phyloP scores from a whole-genome alignment of 2,888 invertebrate species.

The Bombylius major region DNA sequence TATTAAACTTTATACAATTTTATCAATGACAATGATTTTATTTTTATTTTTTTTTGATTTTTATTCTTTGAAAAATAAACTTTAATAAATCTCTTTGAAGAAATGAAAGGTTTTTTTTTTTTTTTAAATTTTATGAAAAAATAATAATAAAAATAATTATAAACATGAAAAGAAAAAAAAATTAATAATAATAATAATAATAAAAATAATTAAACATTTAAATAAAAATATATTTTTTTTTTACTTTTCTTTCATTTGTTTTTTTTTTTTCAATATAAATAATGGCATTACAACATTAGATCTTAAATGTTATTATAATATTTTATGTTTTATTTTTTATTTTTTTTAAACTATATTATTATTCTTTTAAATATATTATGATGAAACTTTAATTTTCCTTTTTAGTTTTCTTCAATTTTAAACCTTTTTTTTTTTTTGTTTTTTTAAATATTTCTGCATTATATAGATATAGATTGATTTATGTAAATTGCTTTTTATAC shows the following conservation, averaged over 20 bases:
- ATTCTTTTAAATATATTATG: too few relatives aligned
- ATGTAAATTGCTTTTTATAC: too few relatives aligned
- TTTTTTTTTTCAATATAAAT: neutral
- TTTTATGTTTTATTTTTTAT: too few relatives aligned
- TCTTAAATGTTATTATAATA: neutral
- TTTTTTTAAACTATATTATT: too few relatives aligned
- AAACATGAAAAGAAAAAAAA: neutral
- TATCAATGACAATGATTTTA: neutral
- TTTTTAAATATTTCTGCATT: too few relatives aligned
- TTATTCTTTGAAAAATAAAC: neutral
- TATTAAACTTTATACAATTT: neutral
- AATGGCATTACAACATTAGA: constrained; percentile 4
- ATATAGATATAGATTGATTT: too few relatives aligned
- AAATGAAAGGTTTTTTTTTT: neutral
- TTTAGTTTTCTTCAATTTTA: too few relatives aligned
- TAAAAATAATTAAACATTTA: neutral
- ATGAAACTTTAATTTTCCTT: too few relatives aligned
- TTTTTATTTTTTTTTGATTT: neutral
- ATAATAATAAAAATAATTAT: neutral
- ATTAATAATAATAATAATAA: neutral
- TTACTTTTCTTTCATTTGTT: too few relatives aligned
- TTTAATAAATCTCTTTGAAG: neutral
- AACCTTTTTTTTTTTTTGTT: too few relatives aligned
- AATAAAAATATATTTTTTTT: neutral
- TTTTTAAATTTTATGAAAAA: neutral